Conservation (phyloP, 2,797 vertebrate species). For the Chlorospingus flavigularis region DNA sequence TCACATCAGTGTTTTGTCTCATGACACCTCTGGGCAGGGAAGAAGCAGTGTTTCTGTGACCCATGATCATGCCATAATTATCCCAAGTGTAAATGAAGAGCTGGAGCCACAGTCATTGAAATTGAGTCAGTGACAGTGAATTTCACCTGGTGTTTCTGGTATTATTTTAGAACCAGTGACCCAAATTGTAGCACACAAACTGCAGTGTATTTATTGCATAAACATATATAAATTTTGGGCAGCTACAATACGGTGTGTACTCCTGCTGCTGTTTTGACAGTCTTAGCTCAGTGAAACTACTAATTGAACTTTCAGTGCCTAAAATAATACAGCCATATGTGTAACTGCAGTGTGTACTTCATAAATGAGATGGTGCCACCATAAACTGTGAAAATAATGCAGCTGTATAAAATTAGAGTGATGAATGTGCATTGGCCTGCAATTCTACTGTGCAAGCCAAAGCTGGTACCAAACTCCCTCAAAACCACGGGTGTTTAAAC, state of each 20-base stretch:
- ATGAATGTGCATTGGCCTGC: not conserved
- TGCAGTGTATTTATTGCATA: not conserved
- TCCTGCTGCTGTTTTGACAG: constrained; percentile 27
- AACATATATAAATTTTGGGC: not conserved
- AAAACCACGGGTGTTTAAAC: not conserved
- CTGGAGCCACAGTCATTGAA: not conserved
- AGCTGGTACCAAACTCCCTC: not conserved
- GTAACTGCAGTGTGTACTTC: constrained; percentile 55
- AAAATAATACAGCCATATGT: constrained; percentile 62
- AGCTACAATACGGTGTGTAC: not conserved
- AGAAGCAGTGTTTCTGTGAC: not conserved
- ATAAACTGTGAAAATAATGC: constrained; percentile 61
- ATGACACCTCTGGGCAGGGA: not conserved
- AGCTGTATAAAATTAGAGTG: constrained; percentile 36
- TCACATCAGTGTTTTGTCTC: not conserved
- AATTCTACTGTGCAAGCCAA: not conserved
- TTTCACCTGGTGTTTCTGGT: not conserved
- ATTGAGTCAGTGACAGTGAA: not conserved
- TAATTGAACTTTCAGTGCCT: constrained; percentile 41
- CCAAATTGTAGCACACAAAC: not conserved
- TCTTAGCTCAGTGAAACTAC: constrained; percentile 17
- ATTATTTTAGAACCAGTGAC: not conserved
- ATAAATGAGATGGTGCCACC: constrained; percentile 40
- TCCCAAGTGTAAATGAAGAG: not conserved
- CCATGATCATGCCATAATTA: not conserved